Percentiles rank a stretch among this genome's conserved stretches.
Conservation (phyloP, 2,113 vertebrate genomes). For the Electrona antarctica region DNA sequence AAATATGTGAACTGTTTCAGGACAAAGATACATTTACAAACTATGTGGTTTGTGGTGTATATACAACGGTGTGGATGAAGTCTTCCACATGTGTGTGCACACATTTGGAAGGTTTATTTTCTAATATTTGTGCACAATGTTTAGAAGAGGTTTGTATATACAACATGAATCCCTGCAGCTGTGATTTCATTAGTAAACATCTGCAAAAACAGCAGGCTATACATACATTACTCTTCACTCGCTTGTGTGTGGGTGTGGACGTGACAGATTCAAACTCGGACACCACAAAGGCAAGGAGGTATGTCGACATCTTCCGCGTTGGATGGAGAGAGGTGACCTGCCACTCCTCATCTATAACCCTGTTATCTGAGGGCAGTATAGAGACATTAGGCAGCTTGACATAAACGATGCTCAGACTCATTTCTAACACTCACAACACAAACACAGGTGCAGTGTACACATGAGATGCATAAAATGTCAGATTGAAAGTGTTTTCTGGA, state of each 20-base stretch:
- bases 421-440: neutral
- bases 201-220: neutral
- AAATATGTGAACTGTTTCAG: neutral
- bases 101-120: neutral
- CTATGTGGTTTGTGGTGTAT: neutral
- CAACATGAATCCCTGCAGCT: no score
- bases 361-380: neutral
- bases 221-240: conserved; percentile 43
- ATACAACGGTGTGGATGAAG: neutral
- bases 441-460: no score
- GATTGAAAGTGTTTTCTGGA: neutral
- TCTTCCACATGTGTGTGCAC: neutral
- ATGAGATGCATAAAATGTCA: neutral
- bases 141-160: no score
- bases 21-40: neutral
- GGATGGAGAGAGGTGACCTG: conserved; percentile 30
- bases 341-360: conserved; percentile 44
- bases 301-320: conserved; percentile 78
- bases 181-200: neutral
- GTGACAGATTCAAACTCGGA: fast-evolving
- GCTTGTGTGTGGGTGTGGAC: fast-evolving
- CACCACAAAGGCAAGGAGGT: conserved; percentile 76
- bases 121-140: neutral
- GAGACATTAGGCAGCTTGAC: neutral
- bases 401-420: neutral